A percentile compares a stretch with the other conserved stretches of the same genome.
Evolutionary conservation across 1,140 invertebrate genomes (phyloP).

Genomic region (Drosophila busckii): DNA sequence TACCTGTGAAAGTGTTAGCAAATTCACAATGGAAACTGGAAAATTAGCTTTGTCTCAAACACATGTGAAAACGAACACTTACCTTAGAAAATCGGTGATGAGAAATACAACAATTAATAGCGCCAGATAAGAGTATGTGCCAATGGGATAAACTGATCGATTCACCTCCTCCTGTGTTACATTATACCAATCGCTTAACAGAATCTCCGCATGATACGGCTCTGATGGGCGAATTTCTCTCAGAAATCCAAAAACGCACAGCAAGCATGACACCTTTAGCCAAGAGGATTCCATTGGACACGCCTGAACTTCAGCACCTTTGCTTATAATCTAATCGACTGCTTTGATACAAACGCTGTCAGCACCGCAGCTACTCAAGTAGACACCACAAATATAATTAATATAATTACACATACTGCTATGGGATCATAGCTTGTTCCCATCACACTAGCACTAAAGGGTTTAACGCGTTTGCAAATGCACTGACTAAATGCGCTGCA

Average conservation of each 20-base stretch:
- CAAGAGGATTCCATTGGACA: slow-evolving; percentile 79
- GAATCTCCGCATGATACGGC: slow-evolving; percentile 87
- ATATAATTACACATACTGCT: slow-evolving; percentile 53
- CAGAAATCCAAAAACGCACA: slow-evolving; percentile 88
- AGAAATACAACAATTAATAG: slow-evolving; percentile 87
- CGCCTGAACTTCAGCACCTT: slow-evolving; percentile 22
- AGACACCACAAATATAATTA: slow-evolving; percentile 58
- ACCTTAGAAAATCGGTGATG: slow-evolving; percentile 87
- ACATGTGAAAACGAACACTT: slow-evolving; percentile 1
- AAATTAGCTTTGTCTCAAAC: background rate
- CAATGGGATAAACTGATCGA: slow-evolving; percentile 86
- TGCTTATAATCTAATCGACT: slow-evolving; percentile 41
- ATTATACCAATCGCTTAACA: slow-evolving; percentile 84
- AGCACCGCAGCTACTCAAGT: background rate
- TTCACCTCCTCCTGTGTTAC: slow-evolving; percentile 81
- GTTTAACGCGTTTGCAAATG: too few relatives aligned
- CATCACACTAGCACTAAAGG: slow-evolving; percentile 18
- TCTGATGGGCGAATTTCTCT: slow-evolving; percentile 90
- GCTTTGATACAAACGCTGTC: slow-evolving; percentile 3
- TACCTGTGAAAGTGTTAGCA: slow-evolving; percentile 81
- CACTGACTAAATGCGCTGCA: too few relatives aligned
- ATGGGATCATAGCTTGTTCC: slow-evolving; percentile 21
- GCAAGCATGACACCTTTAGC: slow-evolving; percentile 83
- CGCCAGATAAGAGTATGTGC: slow-evolving; percentile 87
- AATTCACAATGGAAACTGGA: background rate